Base-by-base conservation (phyloP, 2,113 vertebrate genomes). In the Coptodon rendalli region DNA sequence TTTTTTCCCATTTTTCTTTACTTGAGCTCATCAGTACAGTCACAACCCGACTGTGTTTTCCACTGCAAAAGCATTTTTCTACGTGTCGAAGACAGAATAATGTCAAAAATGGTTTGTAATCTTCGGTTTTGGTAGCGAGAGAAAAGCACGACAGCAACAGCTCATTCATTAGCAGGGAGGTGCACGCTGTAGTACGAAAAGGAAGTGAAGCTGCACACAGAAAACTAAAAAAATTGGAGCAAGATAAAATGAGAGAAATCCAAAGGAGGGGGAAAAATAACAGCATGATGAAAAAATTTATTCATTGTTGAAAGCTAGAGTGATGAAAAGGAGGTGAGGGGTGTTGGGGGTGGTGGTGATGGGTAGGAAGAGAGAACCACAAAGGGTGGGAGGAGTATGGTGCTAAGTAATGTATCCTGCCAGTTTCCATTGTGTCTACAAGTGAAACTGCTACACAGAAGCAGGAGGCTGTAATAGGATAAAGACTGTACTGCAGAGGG, bases 371-470 rank as follows among this genome's bases (percentile, higher is more conserved):
- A 86, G 73, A 38, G 90, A 88, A 63, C 19, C 24, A 43, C 88
- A 66, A 89, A 68, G 66, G 85, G 84, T 86, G 87, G 86, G 88
- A 89, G 82, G 86, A 91, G 86, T 82, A 89, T 45, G 29, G 54
- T 71, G 88, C 89, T 89, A 87, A 92, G 92, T 94, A 94, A 93
- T 93, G 93, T 91, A 89, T 89, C 91, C 92, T 96, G 94, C 94
- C 94, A 95, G 89, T 93, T 96, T 92, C 93, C 93, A 95, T 95
- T 94, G 89, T 94, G 91, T 93, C 92, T 86, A 82, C 92, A 87
- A 87, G 71, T 63, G 71, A 90, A 95, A 89, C 54, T 84, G 90
- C 89, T 92, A 71, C 84, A 84, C 90, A 81, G 86, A 92, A 91
- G 90, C 87, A 93, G 76, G 80, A 92, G 84, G 90, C 90, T 87